phyloP scores from a whole-genome alignment of 23 tunicate genomes.

The Aplidium turbinatum region DNA sequence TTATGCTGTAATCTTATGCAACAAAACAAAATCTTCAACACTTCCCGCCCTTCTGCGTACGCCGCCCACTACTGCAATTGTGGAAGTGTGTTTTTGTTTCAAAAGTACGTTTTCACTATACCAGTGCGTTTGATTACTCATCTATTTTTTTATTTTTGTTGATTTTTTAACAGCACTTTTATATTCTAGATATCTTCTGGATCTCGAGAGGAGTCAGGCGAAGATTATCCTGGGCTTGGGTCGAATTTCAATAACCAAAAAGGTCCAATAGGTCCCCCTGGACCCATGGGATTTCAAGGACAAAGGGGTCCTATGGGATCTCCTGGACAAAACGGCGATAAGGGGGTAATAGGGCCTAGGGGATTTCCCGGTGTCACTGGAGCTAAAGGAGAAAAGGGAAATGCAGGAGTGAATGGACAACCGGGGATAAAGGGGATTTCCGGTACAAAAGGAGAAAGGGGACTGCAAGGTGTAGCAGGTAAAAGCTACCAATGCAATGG shows the following conservation, averaged over 20 bases:
- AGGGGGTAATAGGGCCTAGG: conserved; percentile 40
- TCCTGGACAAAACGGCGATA: conserved; percentile 31
- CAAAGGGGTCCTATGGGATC: conserved; percentile 32
- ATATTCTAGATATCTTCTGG: background rate
- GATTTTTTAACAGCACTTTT: background rate
- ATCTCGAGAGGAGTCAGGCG: background rate
- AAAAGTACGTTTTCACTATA: too few species aligned
- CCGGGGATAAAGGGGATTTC: background rate
- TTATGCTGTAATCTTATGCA: too few species aligned
- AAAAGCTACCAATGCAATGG: too few species aligned
- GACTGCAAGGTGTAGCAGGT: conserved; percentile 16
- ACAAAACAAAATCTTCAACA: too few species aligned
- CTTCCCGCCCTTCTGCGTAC: too few species aligned
- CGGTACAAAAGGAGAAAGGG: conserved; percentile 49
- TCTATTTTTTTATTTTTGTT: background rate
- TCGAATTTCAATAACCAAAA: too few species aligned
- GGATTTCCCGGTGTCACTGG: conserved; percentile 47
- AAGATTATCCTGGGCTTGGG: background rate
- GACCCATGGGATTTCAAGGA: conserved; percentile 37
- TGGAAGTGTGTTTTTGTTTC: too few species aligned
- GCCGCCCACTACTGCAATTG: too few species aligned
- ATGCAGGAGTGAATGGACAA: conserved; percentile 20
- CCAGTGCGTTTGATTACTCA: too few species aligned
- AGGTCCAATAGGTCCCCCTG: conserved; percentile 49
- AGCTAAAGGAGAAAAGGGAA: conserved; percentile 42